Evolutionary conservation across 2,888 invertebrate species (phyloP).

Genomic region (Stenchaetothrips biformis): DNA sequence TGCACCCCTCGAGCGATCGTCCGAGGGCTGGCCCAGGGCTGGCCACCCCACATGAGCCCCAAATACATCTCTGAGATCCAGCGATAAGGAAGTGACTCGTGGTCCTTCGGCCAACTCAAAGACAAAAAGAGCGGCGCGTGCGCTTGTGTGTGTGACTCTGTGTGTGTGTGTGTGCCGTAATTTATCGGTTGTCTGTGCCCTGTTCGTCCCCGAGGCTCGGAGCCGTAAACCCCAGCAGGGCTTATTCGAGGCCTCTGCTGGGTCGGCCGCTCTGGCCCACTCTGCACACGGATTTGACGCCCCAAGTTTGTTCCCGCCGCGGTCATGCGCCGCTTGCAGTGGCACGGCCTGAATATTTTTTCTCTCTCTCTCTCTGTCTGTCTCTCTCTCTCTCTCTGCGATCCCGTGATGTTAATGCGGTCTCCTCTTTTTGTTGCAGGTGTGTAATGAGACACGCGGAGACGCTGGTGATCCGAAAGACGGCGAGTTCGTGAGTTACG

Average conservation of each 20-base stretch:
- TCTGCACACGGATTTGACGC: background rate
- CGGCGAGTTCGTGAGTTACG: background rate
- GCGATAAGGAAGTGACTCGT: background rate
- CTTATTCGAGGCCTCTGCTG: background rate
- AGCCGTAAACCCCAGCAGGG: background rate
- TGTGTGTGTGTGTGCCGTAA: background rate
- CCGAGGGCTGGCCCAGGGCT: too few relatives aligned
- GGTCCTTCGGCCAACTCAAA: background rate
- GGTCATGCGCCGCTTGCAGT: too few relatives aligned
- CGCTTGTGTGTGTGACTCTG: background rate
- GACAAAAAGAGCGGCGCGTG: conserved; percentile 2
- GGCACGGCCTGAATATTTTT: too few relatives aligned
- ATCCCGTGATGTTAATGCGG: background rate
- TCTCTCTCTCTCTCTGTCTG: too few relatives aligned
- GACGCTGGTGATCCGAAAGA: background rate
- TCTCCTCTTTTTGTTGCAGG: background rate
- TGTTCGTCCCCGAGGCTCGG: background rate
- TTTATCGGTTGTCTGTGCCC: conserved; percentile 11
- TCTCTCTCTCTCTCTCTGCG: too few relatives aligned
- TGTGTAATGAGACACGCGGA: background rate
- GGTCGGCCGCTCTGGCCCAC: background rate
- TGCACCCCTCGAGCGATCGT: too few relatives aligned
- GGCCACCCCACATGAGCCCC: background rate
- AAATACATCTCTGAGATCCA: background rate
- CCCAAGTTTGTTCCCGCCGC: too few relatives aligned